These are phyloP conservation scores for Eciton burchellii DNA, from an alignment of 1,140 invertebrate species.

Conservation along the genomic window DNA sequence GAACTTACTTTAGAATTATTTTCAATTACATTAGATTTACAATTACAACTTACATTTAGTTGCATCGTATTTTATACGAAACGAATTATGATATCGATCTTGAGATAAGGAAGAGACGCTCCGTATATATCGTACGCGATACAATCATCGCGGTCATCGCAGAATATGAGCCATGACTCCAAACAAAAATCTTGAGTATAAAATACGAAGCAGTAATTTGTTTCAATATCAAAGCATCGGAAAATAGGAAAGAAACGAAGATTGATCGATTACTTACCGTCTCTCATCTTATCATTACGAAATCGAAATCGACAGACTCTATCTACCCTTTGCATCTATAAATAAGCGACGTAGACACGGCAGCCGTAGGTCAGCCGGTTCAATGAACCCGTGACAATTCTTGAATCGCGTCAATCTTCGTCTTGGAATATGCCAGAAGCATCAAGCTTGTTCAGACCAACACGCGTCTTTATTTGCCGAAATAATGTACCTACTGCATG, in stretches of 20 bases:
- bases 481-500: not conserved
- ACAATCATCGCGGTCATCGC: not conserved
- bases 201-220: slow-evolving; percentile 18
- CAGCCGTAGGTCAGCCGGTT: not conserved
- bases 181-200: not conserved
- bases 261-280: slow-evolving; percentile 25
- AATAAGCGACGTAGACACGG: not conserved
- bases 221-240: slow-evolving; percentile 4
- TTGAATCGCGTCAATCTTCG: slow-evolving; percentile 25
- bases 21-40: too few relatives aligned
- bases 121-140: not conserved
- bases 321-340: slow-evolving; percentile 13
- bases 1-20: slow-evolving; percentile 1
- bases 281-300: not conserved
- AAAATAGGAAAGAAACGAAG: slow-evolving; percentile 14
- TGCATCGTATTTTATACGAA: not conserved
- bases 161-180: not conserved
- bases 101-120: not conserved
- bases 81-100: not conserved
- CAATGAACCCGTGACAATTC: not conserved
- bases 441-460: not conserved
- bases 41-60: not conserved
- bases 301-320: not conserved
- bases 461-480: slow-evolving; percentile 11
- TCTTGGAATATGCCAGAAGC: not conserved